A percentile compares a stretch with the other conserved stretches of the same genome.
Evolutionary conservation across 2,888 invertebrate genomes (phyloP).

Genomic region (Heteromurus nitidus): DNA sequence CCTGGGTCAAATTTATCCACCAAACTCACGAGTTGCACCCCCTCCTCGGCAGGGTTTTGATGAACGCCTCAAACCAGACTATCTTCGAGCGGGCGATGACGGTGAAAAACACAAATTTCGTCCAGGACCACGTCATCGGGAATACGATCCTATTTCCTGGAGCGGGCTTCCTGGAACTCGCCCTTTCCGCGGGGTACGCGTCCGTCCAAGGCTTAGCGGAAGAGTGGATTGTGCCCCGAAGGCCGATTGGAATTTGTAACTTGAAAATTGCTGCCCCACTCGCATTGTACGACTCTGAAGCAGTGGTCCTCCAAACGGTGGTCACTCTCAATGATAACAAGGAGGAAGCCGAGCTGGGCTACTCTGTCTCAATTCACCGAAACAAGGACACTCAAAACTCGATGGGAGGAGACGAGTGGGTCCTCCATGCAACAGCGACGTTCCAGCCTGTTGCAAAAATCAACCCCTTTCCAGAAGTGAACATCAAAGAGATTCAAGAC

Average conservation of each 20-base stretch:
- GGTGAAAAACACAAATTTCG: not conserved
- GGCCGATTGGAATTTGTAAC: not conserved
- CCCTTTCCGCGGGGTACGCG: slow-evolving; percentile 16
- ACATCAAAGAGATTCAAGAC: not conserved
- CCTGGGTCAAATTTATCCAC: slow-evolving; percentile 21
- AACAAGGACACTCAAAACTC: not conserved
- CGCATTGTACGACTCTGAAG: slow-evolving; percentile 13
- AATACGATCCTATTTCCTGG: slow-evolving; percentile 11
- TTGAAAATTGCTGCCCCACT: not conserved
- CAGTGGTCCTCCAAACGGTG: slow-evolving; percentile 24
- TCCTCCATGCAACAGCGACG: slow-evolving; percentile 10
- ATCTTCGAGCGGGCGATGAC: slow-evolving; percentile 6
- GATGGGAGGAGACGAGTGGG: slow-evolving; percentile 28
- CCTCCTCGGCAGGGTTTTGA: not conserved
- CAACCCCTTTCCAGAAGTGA: not conserved
- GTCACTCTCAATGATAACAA: not conserved
- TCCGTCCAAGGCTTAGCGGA: slow-evolving; percentile 1
- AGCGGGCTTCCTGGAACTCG: slow-evolving; percentile 9
- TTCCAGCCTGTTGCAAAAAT: not conserved
- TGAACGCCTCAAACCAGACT: not conserved
- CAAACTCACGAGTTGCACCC: not conserved
- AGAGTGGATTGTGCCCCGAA: not conserved
- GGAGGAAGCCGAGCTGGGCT: not conserved
- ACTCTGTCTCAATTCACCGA: slow-evolving; percentile 13
- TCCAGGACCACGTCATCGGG: slow-evolving; percentile 46